phyloP scores from a whole-genome alignment of 2,888 invertebrate species.

The Heliconius ismenius region DNA sequence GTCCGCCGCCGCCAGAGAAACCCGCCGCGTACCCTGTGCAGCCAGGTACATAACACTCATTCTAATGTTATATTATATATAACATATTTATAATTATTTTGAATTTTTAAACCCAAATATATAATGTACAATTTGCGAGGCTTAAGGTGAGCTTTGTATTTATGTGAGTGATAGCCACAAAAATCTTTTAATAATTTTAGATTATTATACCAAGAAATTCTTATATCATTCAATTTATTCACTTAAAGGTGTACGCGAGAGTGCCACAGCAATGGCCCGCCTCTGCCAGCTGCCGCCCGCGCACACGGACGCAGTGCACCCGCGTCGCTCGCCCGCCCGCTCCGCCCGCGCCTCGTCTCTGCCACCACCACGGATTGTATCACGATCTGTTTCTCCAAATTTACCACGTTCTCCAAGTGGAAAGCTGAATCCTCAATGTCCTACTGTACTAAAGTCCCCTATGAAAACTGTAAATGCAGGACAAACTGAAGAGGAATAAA shows the following conservation, averaged over 20 bases:
- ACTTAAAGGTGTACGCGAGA: slow-evolving; percentile 64
- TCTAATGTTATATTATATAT: too few species aligned
- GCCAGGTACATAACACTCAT: slow-evolving; percentile 55
- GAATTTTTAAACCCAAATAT: too few species aligned
- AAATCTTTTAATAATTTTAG: too few species aligned
- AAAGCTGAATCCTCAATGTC: background rate
- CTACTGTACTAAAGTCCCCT: background rate
- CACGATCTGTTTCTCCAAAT: slow-evolving; percentile 33
- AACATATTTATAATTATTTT: background rate
- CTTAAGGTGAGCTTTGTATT: too few species aligned
- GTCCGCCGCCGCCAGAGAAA: slow-evolving; percentile 51
- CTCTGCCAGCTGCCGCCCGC: slow-evolving; percentile 63
- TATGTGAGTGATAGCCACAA: too few species aligned
- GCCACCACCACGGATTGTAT: slow-evolving; percentile 59
- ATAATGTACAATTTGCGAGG: too few species aligned
- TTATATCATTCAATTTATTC: background rate
- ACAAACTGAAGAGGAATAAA: background rate
- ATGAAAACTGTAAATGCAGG: background rate
- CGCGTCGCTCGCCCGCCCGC: slow-evolving; percentile 4
- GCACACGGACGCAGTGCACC: slow-evolving; percentile 46
- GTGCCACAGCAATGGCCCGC: slow-evolving; percentile 70
- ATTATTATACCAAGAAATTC: too few species aligned
- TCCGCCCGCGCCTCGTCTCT: slow-evolving; percentile 58
- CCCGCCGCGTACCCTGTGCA: slow-evolving; percentile 64
- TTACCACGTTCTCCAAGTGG: slow-evolving; percentile 7